Evolutionary conservation across 2,797 vertebrate genomes (phyloP).

Genomic region (Nyctalus aviator): DNA sequence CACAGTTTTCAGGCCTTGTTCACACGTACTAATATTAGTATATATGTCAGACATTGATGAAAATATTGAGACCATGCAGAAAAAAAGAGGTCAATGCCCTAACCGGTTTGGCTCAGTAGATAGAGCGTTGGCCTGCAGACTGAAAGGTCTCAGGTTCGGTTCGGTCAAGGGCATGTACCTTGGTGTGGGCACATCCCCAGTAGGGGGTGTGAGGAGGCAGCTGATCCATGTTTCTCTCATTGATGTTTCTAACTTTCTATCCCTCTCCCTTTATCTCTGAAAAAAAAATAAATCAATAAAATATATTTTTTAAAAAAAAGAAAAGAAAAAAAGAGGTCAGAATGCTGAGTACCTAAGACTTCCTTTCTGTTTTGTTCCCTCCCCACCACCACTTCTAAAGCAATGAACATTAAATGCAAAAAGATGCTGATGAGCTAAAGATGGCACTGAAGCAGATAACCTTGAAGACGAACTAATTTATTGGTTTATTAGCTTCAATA

Average conservation of each 20-base stretch:
- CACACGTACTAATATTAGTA: too few species aligned
- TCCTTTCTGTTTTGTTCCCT: neutral
- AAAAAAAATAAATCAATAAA: too few species aligned
- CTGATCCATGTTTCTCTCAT: too few species aligned
- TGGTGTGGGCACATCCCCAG: too few species aligned
- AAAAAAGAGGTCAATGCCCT: neutral
- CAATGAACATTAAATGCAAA: neutral
- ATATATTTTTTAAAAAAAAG: too few species aligned
- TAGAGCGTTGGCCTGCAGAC: too few species aligned
- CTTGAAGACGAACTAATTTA: conserved; percentile 54
- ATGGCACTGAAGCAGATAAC: conserved; percentile 34
- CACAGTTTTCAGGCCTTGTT: neutral
- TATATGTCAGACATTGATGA: neutral
- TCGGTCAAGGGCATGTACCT: too few species aligned
- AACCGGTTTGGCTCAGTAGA: too few species aligned
- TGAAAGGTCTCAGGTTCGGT: too few species aligned
- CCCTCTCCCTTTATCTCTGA: too few species aligned
- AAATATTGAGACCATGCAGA: neutral
- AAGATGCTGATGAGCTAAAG: conserved; percentile 3
- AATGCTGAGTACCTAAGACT: neutral
- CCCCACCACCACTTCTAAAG: neutral
- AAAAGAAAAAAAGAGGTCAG: neutral
- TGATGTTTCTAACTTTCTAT: too few species aligned
- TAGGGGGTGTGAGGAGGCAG: too few species aligned
- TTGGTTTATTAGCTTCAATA: conserved; percentile 37